Percentiles rank a stretch among this genome's conserved stretches.
Evolutionary conservation across 2,888 invertebrate species (phyloP).

Genomic region (Lycocerus yunnanus): DNA sequence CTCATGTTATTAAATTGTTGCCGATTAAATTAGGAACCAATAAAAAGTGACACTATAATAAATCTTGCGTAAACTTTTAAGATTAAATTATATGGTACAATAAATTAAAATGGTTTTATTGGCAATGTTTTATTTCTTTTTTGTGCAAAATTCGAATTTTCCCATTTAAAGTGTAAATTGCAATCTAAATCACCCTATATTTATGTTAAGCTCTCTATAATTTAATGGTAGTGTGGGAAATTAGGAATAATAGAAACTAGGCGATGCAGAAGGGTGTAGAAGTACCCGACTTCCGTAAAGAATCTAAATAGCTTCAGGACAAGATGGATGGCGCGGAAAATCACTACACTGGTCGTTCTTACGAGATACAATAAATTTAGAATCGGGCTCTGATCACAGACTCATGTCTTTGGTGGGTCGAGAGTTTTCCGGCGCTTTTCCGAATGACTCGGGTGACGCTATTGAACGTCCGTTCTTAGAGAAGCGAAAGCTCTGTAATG

Average conservation of each 20-base stretch:
- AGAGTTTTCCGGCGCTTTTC: conserved; percentile 28
- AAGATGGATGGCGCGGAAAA: conserved; percentile 50
- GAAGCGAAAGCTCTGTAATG: conserved; percentile 29
- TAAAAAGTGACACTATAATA: neutral
- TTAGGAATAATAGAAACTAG: conserved; percentile 44
- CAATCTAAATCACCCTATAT: conserved; percentile 35
- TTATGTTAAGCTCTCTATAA: conserved; percentile 40
- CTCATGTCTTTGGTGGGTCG: conserved; percentile 26
- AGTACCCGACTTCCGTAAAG: conserved; percentile 34
- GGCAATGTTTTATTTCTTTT: conserved; percentile 9
- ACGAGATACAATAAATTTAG: conserved; percentile 48
- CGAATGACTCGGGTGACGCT: conserved; percentile 26
- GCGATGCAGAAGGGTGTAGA: conserved; percentile 24
- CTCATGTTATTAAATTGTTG: neutral
- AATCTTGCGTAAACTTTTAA: neutral
- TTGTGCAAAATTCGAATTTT: conserved; percentile 12
- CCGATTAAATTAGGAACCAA: neutral
- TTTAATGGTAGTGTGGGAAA: conserved; percentile 39
- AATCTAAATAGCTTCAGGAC: conserved; percentile 43
- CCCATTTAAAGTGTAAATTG: conserved; percentile 26
- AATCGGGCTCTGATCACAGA: conserved; percentile 39
- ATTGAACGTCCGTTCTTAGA: conserved; percentile 30
- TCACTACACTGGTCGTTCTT: conserved; percentile 49
- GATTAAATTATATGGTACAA: neutral
- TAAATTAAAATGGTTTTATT: conserved; percentile 25